Base-by-base conservation (phyloP, 2,888 invertebrate species). In the Pardosa pseudoannulata region DNA sequence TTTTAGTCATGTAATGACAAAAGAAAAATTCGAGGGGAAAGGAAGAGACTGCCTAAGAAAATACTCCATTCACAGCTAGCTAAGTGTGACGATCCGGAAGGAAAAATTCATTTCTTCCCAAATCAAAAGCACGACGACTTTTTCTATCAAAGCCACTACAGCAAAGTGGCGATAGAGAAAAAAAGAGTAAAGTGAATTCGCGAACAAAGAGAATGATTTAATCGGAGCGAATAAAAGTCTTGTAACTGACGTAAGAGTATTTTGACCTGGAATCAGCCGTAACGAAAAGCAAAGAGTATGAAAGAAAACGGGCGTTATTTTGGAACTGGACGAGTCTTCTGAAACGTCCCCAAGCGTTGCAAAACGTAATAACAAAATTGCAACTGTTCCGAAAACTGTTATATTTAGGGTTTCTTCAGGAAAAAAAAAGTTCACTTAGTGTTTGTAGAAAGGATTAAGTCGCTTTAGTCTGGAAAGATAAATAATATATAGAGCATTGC, bases 151-250 rank as follows among this genome's bases (percentile, higher is more conserved):
- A 36, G 36, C 9, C 36, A 36, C n/a, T n/a, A n/a, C n/a, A n/a
- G n/a, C n/a, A n/a, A n/a, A n/a, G n/a, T n/a, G n/a, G n/a, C n/a
- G n/a, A n/a, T n/a, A 46, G 9, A 46, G 41, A 46, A 46, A 3
- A 56, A 23, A 56, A 56, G 2, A 6, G 3, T 7, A 23, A 5
- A 56, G 3, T 5, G 7, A 46, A 2, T 5, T 36, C 5, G 46
- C 9, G 16, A 16, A 46, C 5, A 46, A 46, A 46, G 46, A 46
- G 16, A n/a, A 23, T 23, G 23, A 56, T 72, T 71, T 28, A 72
- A 83, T 71, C 82, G 82, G 65, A 46, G 76, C 82, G 36, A 23
- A 83, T 64, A 72, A 75, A n/a, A 82, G 39, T n/a, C 36, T 32
- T 72, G 23, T 31, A 72, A 83, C 65, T 46, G 36, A 72, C 65